Conservation (phyloP, 2,888 invertebrate genomes). For the Amorpha juglandis region DNA sequence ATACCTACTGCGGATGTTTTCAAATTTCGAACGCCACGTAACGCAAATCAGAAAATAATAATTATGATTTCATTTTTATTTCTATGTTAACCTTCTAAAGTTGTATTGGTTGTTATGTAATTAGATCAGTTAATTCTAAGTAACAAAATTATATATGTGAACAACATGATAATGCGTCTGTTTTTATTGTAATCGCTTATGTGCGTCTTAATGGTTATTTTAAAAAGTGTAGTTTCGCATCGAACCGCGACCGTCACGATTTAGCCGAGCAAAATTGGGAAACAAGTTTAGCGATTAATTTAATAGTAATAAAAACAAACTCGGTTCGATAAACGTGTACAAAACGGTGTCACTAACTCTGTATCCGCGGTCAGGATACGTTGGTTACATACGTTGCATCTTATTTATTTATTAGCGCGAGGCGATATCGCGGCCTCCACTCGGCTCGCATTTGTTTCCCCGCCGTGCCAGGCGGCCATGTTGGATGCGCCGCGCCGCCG, state of each 20-base stretch:
- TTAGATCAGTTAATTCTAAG: too few species aligned
- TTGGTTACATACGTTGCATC: conserved; percentile 52
- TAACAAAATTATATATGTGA: background rate
- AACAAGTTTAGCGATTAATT: conserved; percentile 22
- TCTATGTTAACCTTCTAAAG: background rate
- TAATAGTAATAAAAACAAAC: conserved; percentile 22
- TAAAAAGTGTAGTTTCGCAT: background rate
- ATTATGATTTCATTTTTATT: conserved; percentile 1
- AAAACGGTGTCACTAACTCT: conserved; percentile 19
- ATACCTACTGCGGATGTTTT: conserved; percentile 3
- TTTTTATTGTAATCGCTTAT: too few species aligned
- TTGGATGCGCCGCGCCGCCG: conserved; percentile 63
- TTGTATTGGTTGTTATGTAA: background rate
- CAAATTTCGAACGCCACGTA: conserved; percentile 18
- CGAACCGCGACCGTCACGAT: conserved; percentile 13
- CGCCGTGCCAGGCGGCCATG: conserved; percentile 67
- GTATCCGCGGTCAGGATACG: conserved; percentile 30
- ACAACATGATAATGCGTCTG: background rate
- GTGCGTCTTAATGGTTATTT: background rate
- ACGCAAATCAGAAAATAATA: background rate
- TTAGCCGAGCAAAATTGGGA: conserved; percentile 17
- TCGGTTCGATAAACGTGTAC: conserved; percentile 21
- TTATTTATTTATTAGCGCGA: conserved; percentile 77
- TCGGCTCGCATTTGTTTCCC: conserved; percentile 65
- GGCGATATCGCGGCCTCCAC: conserved; percentile 68